phyloP scores from a whole-genome alignment of 2,797 vertebrate genomes.

The Lindbergichthys nudifrons region DNA sequence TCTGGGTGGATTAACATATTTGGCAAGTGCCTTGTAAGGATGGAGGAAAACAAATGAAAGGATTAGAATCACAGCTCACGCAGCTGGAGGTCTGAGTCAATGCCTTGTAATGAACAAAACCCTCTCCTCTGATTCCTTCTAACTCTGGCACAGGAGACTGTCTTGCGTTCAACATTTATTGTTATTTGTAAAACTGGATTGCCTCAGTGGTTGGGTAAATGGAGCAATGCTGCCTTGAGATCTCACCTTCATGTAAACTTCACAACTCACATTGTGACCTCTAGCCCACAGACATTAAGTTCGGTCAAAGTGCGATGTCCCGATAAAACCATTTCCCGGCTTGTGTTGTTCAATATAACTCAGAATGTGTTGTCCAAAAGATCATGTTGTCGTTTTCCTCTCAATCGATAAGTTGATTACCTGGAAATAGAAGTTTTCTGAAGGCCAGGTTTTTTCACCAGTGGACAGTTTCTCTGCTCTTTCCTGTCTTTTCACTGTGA shows the following conservation, averaged over 20 bases:
- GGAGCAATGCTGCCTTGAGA: slow-evolving; percentile 49
- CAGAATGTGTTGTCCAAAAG: slow-evolving; percentile 5
- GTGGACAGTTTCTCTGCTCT: slow-evolving; percentile 25
- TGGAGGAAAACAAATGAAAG: slow-evolving; percentile 60
- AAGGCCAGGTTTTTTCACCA: slow-evolving; percentile 16
- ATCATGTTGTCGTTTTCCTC: not conserved
- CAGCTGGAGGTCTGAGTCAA: slow-evolving; percentile 67
- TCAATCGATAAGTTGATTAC: slow-evolving; percentile 47
- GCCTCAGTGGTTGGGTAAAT: slow-evolving; percentile 47
- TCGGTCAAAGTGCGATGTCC: slow-evolving; percentile 29
- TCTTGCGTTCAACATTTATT: slow-evolving; percentile 45
- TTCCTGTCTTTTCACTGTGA: slow-evolving; percentile 46
- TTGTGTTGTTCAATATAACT: slow-evolving; percentile 3
- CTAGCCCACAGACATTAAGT: slow-evolving; percentile 19
- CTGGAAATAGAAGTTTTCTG: slow-evolving; percentile 33
- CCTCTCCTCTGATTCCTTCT: slow-evolving; percentile 44
- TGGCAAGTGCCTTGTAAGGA: slow-evolving; percentile 39
- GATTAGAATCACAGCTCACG: slow-evolving; percentile 64
- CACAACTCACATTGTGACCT: slow-evolving; percentile 20
- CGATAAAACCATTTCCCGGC: not conserved
- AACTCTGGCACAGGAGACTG: slow-evolving; percentile 44
- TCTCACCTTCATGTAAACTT: slow-evolving; percentile 51
- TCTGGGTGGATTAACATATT: slow-evolving; percentile 58
- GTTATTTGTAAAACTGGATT: slow-evolving; percentile 58
- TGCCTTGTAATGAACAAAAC: slow-evolving; percentile 56